Conservation (phyloP, 2,797 vertebrate genomes). For the Oceanodroma leucorhoa region DNA sequence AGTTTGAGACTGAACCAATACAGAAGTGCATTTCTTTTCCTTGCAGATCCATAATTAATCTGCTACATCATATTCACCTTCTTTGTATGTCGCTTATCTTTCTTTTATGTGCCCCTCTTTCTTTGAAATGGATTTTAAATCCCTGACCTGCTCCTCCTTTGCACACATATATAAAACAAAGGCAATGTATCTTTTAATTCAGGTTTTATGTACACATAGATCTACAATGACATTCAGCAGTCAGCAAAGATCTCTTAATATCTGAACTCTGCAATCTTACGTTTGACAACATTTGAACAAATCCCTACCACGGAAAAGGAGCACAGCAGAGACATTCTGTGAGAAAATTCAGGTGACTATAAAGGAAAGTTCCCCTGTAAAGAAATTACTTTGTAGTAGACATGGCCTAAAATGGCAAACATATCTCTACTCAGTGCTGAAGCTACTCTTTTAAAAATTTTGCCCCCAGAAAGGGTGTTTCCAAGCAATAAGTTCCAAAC, state of each 20-base stretch:
- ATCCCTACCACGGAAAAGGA: neutral
- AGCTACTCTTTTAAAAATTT: neutral
- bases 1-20: neutral
- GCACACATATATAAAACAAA: neutral
- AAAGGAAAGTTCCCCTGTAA: neutral
- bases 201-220: neutral
- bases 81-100: neutral
- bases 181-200: neutral
- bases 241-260: neutral
- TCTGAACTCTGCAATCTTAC: neutral
- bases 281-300: neutral
- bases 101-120: neutral
- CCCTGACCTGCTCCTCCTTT: neutral
- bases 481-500: neutral
- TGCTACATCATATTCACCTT: neutral
- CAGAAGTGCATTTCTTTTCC: neutral
- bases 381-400: neutral
- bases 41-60: conserved; percentile 6
- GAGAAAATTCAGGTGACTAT: neutral
- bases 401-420: neutral
- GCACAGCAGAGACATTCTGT: neutral
- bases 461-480: neutral
- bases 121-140: neutral
- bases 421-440: neutral
- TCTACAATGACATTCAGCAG: neutral